Conservation (phyloP, 2,113 vertebrate genomes). For the Malurus melanocephalus region DNA sequence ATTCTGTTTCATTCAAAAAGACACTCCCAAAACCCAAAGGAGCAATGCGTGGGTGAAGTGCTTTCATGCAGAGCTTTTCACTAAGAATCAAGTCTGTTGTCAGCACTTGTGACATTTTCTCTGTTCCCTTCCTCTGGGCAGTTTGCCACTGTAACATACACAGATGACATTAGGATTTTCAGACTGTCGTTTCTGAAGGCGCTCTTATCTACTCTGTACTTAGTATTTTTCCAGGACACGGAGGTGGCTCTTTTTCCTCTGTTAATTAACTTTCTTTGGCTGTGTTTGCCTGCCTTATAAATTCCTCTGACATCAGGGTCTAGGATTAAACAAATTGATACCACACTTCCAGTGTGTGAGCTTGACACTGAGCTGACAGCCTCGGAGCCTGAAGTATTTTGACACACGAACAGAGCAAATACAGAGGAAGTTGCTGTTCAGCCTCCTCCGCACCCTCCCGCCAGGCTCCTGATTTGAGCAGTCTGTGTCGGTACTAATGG, state of each 20-base stretch:
- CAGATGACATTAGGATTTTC: conserved; percentile 23
- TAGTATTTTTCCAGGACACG: background rate
- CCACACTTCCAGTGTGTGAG: background rate
- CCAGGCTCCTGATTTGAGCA: rapidly evolving
- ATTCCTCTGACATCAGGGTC: conserved; percentile 11
- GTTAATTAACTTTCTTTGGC: conserved; percentile 45
- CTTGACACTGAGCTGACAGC: conserved; percentile 10
- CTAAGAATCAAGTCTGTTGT: conserved; percentile 22
- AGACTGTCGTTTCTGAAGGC: conserved; percentile 4
- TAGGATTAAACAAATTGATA: conserved; percentile 41
- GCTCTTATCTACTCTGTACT: background rate
- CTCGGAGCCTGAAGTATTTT: background rate
- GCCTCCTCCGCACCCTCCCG: rapidly evolving
- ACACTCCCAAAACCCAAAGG: background rate
- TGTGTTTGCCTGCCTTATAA: conserved; percentile 12
- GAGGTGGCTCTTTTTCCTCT: conserved; percentile 6
- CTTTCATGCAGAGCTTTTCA: background rate
- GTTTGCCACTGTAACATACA: conserved; percentile 19
- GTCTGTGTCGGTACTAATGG: background rate
- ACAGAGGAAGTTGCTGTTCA: background rate
- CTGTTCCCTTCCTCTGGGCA: conserved; percentile 33
- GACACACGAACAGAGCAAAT: background rate
- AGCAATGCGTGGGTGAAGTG: background rate
- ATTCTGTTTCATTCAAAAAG: background rate
- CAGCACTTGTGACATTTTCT: conserved; percentile 24